Base-by-base conservation (phyloP, 2,113 vertebrate species). In the Pithys albifrons region DNA sequence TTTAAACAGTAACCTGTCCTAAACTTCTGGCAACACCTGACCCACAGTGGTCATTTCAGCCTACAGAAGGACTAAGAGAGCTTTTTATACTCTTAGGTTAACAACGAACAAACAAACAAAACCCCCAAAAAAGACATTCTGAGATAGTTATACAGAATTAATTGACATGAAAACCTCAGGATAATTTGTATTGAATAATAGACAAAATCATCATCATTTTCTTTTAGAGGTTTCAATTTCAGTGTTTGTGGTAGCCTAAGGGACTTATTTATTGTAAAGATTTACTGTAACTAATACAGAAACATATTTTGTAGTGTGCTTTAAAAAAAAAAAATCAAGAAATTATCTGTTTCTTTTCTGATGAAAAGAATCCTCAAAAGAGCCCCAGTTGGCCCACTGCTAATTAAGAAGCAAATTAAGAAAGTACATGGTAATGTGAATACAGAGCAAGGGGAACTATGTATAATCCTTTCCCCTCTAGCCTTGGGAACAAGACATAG, bases 381-480 rank as follows among this genome's bases (percentile, higher is more conserved):
- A 80, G 12, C 54, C 8, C 4, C 35, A 65, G 7, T 37, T 76
- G 5, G 15, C 0, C 0, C 22, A 4, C 39, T 69, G 14, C 2
- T 64, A 49, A 69, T 78, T 82, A 89, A 35, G 16, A 85, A 73
- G 46, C 14, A 66, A 65, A 65, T 43, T 45, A 41, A 31, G 29
- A 35, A 85, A 41, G 19, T 25, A 37, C 29, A 15, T 0, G 1
- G 8, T 57, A 55, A 48, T n/a, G 4, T 57, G 19, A 82, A 61
- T 14, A 74, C 3, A 70, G 13, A 66, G 5, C 12, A 61, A 78
- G 41, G 46, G 4, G 52, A 82, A 61, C 1, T 1, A 25, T 7
- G n/a, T 9, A 5, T 27, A 41, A 51, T 14, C 12, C 16, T 69
- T 28, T 74, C 10, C 37, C 37, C 41, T 92, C 19, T 35, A 43